Evolutionary conservation across 1,140 invertebrate species (phyloP).

Genomic region (Hylaeus volcanicus): DNA sequence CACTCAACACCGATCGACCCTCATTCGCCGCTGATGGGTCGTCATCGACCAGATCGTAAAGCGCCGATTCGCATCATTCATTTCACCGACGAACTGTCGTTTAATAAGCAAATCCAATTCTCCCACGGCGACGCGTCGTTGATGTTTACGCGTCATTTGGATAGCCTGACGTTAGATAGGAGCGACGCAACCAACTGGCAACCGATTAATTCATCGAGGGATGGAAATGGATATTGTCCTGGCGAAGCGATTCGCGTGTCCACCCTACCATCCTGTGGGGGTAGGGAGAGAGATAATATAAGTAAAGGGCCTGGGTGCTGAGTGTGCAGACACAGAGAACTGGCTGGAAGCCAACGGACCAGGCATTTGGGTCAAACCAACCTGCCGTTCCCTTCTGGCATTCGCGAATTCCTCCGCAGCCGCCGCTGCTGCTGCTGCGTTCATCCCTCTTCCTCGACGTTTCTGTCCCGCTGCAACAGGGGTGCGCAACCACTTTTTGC

Average conservation of each 20-base stretch:
- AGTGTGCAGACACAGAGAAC: slow-evolving; percentile 66
- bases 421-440: neutral
- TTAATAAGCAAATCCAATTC: slow-evolving; percentile 7
- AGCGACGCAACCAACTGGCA: slow-evolving; percentile 26
- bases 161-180: slow-evolving; percentile 10
- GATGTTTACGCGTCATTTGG: slow-evolving; percentile 9
- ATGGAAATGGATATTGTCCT: slow-evolving; percentile 63
- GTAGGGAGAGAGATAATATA: slow-evolving; percentile 48
- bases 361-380: slow-evolving; percentile 73
- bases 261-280: neutral
- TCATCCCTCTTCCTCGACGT: slow-evolving; percentile 11
- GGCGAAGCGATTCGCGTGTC: neutral
- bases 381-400: neutral
- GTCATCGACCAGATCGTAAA: too few relatives aligned
- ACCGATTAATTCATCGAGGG: slow-evolving; percentile 65
- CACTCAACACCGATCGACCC: too few relatives aligned
- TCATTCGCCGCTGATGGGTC: too few relatives aligned
- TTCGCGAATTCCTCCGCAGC: neutral
- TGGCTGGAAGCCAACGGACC: slow-evolving; percentile 71
- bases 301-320: slow-evolving; percentile 46
- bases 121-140: neutral
- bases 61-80: neutral
- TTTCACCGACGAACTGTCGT: neutral
- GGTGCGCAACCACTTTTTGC: too few relatives aligned
- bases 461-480: neutral